Evolutionary conservation across 2,888 invertebrate species (phyloP).

Genomic region (Drosophila paranaensis): DNA sequence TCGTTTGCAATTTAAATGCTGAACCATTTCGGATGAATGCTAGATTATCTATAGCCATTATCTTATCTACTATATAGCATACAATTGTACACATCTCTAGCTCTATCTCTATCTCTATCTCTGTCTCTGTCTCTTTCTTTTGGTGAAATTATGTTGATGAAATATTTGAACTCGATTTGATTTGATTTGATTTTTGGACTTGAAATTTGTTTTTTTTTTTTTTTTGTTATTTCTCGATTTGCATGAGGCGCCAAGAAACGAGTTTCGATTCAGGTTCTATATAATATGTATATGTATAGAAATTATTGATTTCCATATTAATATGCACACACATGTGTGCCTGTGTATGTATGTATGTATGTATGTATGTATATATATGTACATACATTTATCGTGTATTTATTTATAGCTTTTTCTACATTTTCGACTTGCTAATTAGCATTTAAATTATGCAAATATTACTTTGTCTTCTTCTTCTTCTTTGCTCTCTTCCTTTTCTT

Average conservation of each 20-base stretch:
- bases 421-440: constrained; percentile 62
- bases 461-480: constrained; percentile 32
- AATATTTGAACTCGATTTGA: constrained; percentile 26
- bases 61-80: neutral
- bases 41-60: no score
- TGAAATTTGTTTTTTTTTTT: constrained; percentile 10
- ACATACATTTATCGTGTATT: neutral
- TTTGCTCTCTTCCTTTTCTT: constrained; percentile 25
- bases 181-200: constrained; percentile 11
- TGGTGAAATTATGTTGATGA: neutral
- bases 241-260: constrained; percentile 42
- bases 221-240: neutral
- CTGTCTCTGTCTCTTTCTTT: no score
- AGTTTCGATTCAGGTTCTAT: constrained; percentile 35
- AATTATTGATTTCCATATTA: constrained; percentile 19
- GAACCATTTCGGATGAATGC: no score
- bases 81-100: neutral
- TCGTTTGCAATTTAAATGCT: neutral
- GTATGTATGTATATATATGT: neutral
- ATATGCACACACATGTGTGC: neutral
- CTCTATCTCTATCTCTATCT: neutral
- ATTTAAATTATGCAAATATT: constrained; percentile 78
- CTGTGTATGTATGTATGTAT: neutral
- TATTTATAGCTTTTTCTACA: constrained; percentile 48
- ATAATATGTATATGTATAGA: neutral